Percentiles rank a stretch among this genome's conserved stretches.
phyloP scores from a whole-genome alignment of 2,888 invertebrate genomes.

The Polydrusus pterygomalis region DNA sequence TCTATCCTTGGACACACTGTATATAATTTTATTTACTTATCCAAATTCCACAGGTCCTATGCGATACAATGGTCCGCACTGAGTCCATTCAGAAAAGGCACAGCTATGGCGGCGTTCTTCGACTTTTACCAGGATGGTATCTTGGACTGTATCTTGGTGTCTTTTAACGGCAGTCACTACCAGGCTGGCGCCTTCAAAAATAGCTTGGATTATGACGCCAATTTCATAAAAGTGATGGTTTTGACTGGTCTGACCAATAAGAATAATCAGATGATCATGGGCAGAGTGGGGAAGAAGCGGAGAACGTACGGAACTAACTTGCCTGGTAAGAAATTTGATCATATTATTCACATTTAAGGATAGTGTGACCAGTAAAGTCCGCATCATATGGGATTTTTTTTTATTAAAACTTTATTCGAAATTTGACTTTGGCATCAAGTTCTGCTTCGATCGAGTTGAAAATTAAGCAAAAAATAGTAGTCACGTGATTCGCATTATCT shows the following conservation, averaged over 20 bases:
- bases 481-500: too few relatives aligned
- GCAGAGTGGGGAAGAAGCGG: conserved; percentile 84
- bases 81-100: conserved; percentile 81
- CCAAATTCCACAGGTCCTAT: conserved; percentile 77
- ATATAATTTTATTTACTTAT: not conserved
- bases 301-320: conserved; percentile 92
- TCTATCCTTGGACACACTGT: too few relatives aligned
- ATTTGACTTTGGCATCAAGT: too few relatives aligned
- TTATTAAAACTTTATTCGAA: too few relatives aligned
- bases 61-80: conserved; percentile 85
- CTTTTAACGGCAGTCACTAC: conserved; percentile 71
- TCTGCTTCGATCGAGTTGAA: too few relatives aligned
- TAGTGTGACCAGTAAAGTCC: too few relatives aligned
- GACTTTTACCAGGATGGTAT: conserved; percentile 96
- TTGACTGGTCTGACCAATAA: conserved; percentile 87
- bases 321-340: conserved; percentile 79
- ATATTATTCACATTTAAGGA: too few relatives aligned
- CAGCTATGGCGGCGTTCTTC: conserved; percentile 92
- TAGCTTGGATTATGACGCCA: conserved; percentile 93
- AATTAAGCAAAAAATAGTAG: too few relatives aligned
- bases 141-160: conserved; percentile 87
- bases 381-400: too few relatives aligned
- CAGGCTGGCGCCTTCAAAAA: conserved; percentile 88
- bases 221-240: conserved; percentile 96
- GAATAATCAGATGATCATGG: conserved; percentile 81